phyloP scores from a whole-genome alignment of 2,113 vertebrate genomes.

The Anolis carolinensis region DNA sequence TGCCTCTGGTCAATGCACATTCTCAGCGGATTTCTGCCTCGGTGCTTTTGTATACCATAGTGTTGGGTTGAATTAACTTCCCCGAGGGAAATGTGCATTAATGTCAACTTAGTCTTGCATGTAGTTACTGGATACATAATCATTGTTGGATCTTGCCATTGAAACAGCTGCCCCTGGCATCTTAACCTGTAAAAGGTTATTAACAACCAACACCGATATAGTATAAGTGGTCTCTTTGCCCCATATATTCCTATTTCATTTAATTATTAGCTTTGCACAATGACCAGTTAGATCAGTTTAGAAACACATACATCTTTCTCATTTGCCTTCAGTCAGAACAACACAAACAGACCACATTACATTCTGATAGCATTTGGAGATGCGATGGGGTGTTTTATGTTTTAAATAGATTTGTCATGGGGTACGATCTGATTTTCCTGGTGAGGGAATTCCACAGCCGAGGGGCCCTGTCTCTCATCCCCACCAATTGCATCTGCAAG shows the following conservation, averaged over 20 bases:
- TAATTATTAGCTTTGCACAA: not conserved
- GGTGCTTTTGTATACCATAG: conserved; percentile 32
- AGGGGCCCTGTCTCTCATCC: too few relatives aligned
- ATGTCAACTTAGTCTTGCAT: conserved; percentile 10
- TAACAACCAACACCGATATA: not conserved
- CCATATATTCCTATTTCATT: not conserved
- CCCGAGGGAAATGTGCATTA: conserved; percentile 52
- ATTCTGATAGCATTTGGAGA: not conserved
- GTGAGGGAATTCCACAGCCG: too few relatives aligned
- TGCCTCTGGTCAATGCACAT: conserved; percentile 53
- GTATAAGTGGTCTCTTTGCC: not conserved
- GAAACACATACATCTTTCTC: not conserved
- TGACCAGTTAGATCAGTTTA: not conserved
- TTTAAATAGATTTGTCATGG: too few relatives aligned
- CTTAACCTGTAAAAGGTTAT: conserved; percentile 1
- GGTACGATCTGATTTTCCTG: too few relatives aligned
- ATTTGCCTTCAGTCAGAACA: not conserved
- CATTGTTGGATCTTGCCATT: conserved; percentile 32
- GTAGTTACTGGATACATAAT: conserved; percentile 33
- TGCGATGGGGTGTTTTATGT: not conserved
- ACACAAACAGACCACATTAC: not conserved
- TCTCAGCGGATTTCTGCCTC: conserved; percentile 48
- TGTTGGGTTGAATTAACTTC: conserved; percentile 49
- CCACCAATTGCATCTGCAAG: too few relatives aligned
- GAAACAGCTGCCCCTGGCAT: conserved; percentile 64